Evolutionary conservation across 2,113 vertebrate species (phyloP), one percentile per base, ranked within the genome.

Genomic region (Proterorhinus semilunaris): DNA sequence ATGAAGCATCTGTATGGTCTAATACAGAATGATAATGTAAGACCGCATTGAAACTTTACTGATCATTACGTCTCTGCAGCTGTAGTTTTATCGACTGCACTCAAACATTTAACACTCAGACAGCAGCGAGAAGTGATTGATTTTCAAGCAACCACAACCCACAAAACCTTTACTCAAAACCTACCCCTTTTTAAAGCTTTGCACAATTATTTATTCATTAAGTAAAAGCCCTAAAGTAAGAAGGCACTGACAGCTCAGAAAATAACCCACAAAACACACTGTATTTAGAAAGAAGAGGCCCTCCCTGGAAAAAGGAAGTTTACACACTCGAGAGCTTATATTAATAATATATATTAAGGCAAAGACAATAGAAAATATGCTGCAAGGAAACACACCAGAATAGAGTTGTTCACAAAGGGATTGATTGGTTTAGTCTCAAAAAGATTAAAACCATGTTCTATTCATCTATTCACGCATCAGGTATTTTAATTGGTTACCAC

Each of bases 51-150:
- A 48, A 63, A 21, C 16, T 46, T 63, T 63, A 46, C 47, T 6
- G 9, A 45, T 47, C 61, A 63, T 63, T 63, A 21, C 16, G 47
- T 63, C 61, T 63, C 16, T 46, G 61, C 61, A 63, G 61, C 44
- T 45, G 17, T 21, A 62, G 59, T 16, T 47, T 63, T 63, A 63
- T 63, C 43, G n/a, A 62, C 61, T 62, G 61, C 61, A 47, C 15
- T 62, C 44, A 45, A 62, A 62, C 61, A 59, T 59, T 43, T 47
- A 43, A 62, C 61, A 62, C n/a, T 47, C 27, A 12, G 42, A 61
- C 59, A 62, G n/a, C 59, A 62, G 59, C 6, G 43, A 47, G 61
- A 16, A n/a, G n/a, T 45, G 44, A 63, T 47, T 63, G 61, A 63
- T 63, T 63, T 63, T 21, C 17, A 63, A 47, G 44, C 8, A 21